phyloP scores from a whole-genome alignment of 2,888 invertebrate genomes.

The Dioctria linearis region DNA sequence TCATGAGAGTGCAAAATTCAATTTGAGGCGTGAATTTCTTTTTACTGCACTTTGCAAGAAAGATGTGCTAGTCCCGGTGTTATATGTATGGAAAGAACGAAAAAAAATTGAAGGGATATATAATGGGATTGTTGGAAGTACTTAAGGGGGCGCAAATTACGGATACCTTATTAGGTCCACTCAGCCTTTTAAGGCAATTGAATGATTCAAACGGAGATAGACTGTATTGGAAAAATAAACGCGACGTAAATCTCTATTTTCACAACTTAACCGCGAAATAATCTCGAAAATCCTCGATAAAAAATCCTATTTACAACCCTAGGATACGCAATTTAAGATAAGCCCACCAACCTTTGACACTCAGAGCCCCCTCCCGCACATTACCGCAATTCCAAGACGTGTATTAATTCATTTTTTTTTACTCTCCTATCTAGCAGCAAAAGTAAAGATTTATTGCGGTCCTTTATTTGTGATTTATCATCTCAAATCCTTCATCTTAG shows the following conservation, averaged over 20 bases:
- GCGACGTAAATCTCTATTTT: not conserved
- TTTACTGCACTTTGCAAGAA: slow-evolving; percentile 9
- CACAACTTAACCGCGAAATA: not conserved
- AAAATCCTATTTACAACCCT: not conserved
- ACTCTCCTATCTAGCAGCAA: slow-evolving; percentile 18
- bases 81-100: no score
- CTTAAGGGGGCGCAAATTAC: slow-evolving; percentile 34
- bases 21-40: slow-evolving; percentile 50
- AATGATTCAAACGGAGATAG: not conserved
- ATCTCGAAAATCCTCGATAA: not conserved
- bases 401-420: slow-evolving; percentile 47
- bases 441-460: slow-evolving; percentile 58
- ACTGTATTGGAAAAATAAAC: not conserved
- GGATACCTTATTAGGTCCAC: slow-evolving; percentile 28
- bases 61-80: not conserved
- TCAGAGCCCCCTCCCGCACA: not conserved
- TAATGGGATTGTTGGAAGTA: slow-evolving; percentile 14
- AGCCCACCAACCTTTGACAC: slow-evolving; percentile 46
- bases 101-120: slow-evolving; percentile 15
- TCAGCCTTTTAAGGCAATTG: slow-evolving; percentile 24
- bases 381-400: slow-evolving; percentile 29
- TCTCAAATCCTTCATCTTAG: slow-evolving; percentile 59
- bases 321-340: slow-evolving; percentile 49
- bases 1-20: slow-evolving; percentile 46
- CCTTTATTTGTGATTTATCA: slow-evolving; percentile 60